Conservation (phyloP, 2,888 invertebrate species). For the Hylaea fasciaria region DNA sequence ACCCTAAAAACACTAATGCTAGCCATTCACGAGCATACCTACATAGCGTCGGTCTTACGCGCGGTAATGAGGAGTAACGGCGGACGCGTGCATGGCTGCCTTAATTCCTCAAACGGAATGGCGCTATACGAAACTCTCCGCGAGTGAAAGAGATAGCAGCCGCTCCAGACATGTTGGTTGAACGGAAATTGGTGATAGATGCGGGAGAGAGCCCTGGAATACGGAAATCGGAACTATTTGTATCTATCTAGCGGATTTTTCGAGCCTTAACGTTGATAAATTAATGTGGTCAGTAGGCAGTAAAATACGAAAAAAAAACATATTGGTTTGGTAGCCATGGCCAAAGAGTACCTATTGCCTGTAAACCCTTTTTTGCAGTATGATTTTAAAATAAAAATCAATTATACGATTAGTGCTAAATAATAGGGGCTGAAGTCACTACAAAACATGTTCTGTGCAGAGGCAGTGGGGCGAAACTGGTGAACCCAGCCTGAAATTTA, state of each 20-base stretch:
- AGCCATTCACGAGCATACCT: slow-evolving; percentile 71
- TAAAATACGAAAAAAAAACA: neutral
- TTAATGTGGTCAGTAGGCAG: neutral
- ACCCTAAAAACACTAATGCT: slow-evolving; percentile 71
- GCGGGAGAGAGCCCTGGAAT: slow-evolving; percentile 47
- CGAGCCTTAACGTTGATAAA: neutral
- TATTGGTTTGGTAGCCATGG: neutral
- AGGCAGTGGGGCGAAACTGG: too few species aligned
- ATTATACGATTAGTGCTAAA: too few species aligned
- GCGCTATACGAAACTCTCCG: slow-evolving; percentile 18
- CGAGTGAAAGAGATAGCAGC: slow-evolving; percentile 47
- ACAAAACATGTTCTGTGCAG: too few species aligned
- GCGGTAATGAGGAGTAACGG: slow-evolving; percentile 80
- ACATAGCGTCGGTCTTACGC: slow-evolving; percentile 69
- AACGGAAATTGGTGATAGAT: slow-evolving; percentile 58
- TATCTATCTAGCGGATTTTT: slow-evolving; percentile 38
- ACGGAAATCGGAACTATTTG: slow-evolving; percentile 44
- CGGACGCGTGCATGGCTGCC: slow-evolving; percentile 70
- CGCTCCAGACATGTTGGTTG: slow-evolving; percentile 50
- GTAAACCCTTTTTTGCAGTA: too few species aligned
- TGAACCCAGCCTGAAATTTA: too few species aligned
- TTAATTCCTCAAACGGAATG: slow-evolving; percentile 61
- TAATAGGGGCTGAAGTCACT: too few species aligned
- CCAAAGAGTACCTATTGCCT: too few species aligned
- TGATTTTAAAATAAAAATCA: too few species aligned